phyloP scores from a whole-genome alignment of 2,888 invertebrate species.

The Gonocerus acuteangulatus region DNA sequence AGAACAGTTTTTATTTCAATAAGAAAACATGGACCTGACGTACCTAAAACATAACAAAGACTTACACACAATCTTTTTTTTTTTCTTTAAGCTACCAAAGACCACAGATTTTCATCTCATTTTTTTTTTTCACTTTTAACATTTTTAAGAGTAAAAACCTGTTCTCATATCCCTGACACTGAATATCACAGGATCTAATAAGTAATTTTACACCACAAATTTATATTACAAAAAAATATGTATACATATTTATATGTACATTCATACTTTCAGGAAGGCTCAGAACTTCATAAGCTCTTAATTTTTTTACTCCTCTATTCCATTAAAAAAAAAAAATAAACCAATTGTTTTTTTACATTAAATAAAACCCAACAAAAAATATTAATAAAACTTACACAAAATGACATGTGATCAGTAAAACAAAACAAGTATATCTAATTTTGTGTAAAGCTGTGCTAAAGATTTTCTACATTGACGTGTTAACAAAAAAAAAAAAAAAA shows the following conservation, averaged over 20 bases:
- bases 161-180: conserved; percentile 20
- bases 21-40: conserved; percentile 9
- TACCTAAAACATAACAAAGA: conserved; percentile 24
- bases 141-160: conserved; percentile 5
- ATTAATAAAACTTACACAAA: too few species aligned
- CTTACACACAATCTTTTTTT: conserved; percentile 4
- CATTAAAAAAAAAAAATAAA: background rate
- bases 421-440: too few species aligned
- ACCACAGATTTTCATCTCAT: background rate
- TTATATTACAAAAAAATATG: conserved; percentile 4
- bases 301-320: background rate
- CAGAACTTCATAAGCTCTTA: conserved; percentile 17
- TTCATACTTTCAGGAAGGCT: conserved; percentile 14
- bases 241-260: conserved; percentile 1
- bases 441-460: too few species aligned
- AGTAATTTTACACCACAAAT: conserved; percentile 8
- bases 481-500: too few species aligned
- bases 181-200: conserved; percentile 24
- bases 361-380: background rate
- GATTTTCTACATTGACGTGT: too few species aligned
- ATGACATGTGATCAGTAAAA: too few species aligned
- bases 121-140: background rate
- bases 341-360: background rate
- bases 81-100: background rate
- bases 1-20: conserved; percentile 1